phyloP scores from a whole-genome alignment of 2,113 vertebrate genomes.

The Brienomyrus brachyistius region DNA sequence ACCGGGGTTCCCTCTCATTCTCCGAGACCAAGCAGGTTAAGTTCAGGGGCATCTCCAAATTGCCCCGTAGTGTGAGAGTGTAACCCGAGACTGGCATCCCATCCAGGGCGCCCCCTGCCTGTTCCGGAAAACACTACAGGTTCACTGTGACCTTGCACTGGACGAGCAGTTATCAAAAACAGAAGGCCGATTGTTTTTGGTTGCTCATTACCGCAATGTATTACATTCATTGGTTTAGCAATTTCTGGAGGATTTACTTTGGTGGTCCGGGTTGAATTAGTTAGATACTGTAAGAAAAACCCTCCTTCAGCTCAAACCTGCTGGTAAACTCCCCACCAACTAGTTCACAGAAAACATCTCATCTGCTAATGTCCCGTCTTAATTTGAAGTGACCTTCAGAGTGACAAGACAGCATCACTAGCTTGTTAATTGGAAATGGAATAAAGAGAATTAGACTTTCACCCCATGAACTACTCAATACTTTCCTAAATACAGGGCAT shows the following conservation, averaged over 20 bases:
- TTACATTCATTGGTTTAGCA: not conserved
- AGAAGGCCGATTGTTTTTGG: not conserved
- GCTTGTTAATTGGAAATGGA: not conserved
- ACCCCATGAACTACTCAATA: not conserved
- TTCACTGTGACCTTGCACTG: not conserved
- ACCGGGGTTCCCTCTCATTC: not conserved
- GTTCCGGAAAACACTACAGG: not conserved
- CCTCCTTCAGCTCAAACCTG: not conserved
- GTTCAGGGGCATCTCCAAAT: not conserved
- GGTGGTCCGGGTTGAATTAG: not conserved
- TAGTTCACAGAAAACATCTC: not conserved
- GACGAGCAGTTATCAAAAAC: not conserved
- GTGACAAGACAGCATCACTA: not conserved
- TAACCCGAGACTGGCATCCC: not conserved
- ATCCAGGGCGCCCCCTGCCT: not conserved
- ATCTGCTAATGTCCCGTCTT: not conserved
- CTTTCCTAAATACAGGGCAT: not conserved
- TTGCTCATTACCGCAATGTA: not conserved
- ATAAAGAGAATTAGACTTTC: not conserved
- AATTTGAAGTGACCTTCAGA: not conserved
- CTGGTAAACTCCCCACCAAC: not conserved
- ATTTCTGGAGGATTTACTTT: not conserved
- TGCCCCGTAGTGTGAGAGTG: not conserved
- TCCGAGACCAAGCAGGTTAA: not conserved
- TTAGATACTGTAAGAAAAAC: not conserved